Conservation (phyloP, 2,797 vertebrate genomes). For the Enteromius mattozi region DNA sequence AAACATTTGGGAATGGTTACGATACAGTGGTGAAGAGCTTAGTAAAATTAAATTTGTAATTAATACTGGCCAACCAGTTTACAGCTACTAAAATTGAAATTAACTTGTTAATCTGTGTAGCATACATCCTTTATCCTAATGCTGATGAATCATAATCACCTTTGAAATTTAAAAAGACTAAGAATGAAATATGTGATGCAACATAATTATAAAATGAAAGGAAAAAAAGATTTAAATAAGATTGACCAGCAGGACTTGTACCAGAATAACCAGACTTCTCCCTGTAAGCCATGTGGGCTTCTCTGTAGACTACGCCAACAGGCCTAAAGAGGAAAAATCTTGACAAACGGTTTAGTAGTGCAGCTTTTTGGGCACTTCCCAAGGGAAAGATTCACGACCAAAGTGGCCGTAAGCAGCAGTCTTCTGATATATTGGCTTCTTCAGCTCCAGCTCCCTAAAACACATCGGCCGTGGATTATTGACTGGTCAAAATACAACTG, state of each 20-base stretch:
- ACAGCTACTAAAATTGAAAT: background rate
- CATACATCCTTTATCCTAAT: background rate
- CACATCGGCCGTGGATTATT: slow-evolving; percentile 90
- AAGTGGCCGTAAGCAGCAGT: slow-evolving; percentile 98
- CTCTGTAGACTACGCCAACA: slow-evolving; percentile 96
- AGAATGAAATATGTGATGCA: background rate
- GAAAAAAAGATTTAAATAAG: background rate
- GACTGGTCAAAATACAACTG: slow-evolving; percentile 64
- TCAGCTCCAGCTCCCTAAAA: slow-evolving; percentile 99
- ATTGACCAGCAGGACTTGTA: slow-evolving; percentile 20
- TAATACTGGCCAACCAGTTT: slow-evolving; percentile 17
- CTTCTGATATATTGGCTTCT: slow-evolving; percentile 98
- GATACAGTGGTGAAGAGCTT: background rate
- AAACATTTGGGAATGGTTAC: slow-evolving; percentile 15
- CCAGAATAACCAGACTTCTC: slow-evolving; percentile 74
- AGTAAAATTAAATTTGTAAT: background rate
- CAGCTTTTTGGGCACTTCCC: slow-evolving; percentile 97
- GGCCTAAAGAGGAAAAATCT: slow-evolving; percentile 87
- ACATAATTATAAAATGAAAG: background rate
- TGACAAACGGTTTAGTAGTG: slow-evolving; percentile 89
- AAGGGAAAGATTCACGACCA: slow-evolving; percentile 96
- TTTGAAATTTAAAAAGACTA: background rate
- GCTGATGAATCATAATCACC: background rate
- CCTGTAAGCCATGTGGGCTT: slow-evolving; percentile 87
- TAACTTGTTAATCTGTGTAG: background rate